Evolutionary conservation across 1,140 invertebrate genomes (phyloP).

Genomic region (Trichoplusia ni): DNA sequence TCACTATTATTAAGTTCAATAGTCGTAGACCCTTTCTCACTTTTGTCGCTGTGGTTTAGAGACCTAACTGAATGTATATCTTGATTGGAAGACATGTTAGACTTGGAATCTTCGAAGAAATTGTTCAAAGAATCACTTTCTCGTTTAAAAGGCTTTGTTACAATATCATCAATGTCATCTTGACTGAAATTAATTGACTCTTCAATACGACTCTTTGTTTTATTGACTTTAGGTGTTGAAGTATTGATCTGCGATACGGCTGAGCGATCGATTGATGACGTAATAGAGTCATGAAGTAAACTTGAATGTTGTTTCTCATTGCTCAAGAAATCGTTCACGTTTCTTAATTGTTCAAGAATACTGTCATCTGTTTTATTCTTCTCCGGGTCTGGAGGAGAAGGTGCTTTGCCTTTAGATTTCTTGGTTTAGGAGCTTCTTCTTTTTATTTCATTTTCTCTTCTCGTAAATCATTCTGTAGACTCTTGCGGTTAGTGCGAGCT

Average conservation of each 20-base stretch:
- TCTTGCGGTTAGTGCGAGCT: slow-evolving; percentile 85
- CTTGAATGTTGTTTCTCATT: slow-evolving; percentile 74
- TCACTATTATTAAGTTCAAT: slow-evolving; percentile 88
- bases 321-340: slow-evolving; percentile 67
- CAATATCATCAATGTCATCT: slow-evolving; percentile 78
- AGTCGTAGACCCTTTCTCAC: slow-evolving; percentile 75
- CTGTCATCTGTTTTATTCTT: slow-evolving; percentile 75
- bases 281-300: slow-evolving; percentile 59
- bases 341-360: slow-evolving; percentile 70
- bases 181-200: slow-evolving; percentile 75
- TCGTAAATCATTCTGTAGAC: slow-evolving; percentile 67
- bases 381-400: slow-evolving; percentile 83
- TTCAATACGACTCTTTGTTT: slow-evolving; percentile 64
- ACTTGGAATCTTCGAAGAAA: slow-evolving; percentile 79
- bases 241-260: slow-evolving; percentile 61
- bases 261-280: slow-evolving; percentile 41
- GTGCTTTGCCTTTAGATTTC: slow-evolving; percentile 88
- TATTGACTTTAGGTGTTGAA: slow-evolving; percentile 72
- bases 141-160: slow-evolving; percentile 73
- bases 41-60: slow-evolving; percentile 76
- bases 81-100: slow-evolving; percentile 76
- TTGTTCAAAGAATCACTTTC: slow-evolving; percentile 80
- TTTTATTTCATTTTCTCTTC: slow-evolving; percentile 67
- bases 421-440: slow-evolving; percentile 81
- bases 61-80: slow-evolving; percentile 77